Evolutionary conservation across 2,113 vertebrate genomes (phyloP).

Genomic region (Tragelaphus imberbis): DNA sequence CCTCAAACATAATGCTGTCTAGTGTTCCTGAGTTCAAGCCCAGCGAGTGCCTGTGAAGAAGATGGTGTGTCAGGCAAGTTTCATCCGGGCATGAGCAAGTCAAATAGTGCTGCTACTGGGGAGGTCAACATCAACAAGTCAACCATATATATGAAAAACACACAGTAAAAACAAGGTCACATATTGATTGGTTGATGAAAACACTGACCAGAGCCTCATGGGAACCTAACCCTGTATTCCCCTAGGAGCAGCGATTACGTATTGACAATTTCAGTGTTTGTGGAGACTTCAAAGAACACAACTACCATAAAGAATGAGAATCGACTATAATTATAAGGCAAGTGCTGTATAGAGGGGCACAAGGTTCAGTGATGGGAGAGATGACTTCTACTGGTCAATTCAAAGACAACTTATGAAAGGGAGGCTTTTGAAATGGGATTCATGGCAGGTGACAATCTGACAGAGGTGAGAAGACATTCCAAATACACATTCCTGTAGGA

Average conservation of each 20-base stretch:
- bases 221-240: background rate
- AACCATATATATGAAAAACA: background rate
- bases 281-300: background rate
- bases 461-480: background rate
- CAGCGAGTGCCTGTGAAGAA: background rate
- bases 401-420: background rate
- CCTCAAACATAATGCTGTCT: background rate
- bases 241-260: background rate
- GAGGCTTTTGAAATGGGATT: background rate
- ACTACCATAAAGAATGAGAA: background rate
- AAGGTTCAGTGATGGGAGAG: background rate
- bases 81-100: accelerated
- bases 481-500: background rate
- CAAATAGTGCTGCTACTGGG: background rate
- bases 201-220: too few relatives aligned
- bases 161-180: background rate
- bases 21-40: background rate
- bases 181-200: background rate
- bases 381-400: background rate
- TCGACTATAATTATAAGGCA: background rate
- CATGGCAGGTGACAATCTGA: too few relatives aligned
- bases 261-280: background rate
- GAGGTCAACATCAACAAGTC: too few relatives aligned
- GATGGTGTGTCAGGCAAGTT: accelerated
- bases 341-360: background rate